A percentile compares a stretch with the other conserved stretches of the same genome.
phyloP scores from a whole-genome alignment of 2,888 invertebrate genomes.

The Nomada goodeniana region DNA sequence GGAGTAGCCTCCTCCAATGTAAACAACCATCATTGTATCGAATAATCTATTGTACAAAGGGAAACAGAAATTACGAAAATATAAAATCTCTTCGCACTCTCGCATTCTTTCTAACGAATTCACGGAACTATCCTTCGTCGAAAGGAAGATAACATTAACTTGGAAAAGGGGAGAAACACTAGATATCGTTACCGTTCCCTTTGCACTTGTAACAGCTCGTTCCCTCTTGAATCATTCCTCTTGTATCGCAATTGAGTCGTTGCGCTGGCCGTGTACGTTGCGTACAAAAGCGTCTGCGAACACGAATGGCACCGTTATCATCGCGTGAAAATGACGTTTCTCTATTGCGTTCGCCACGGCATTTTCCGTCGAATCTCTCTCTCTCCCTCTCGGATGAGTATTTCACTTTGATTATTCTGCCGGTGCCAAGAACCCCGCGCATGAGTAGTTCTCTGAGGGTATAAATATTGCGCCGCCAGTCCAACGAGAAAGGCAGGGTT shows the following conservation, averaged over 20 bases:
- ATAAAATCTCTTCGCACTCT: no score
- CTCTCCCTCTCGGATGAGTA: constrained; percentile 32
- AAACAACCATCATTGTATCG: no score
- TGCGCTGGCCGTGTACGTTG: neutral
- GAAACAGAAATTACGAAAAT: no score
- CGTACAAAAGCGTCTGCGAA: neutral
- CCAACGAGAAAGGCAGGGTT: constrained; percentile 26
- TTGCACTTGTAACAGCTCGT: neutral
- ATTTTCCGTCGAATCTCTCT: constrained; percentile 17
- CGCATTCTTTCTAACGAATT: no score
- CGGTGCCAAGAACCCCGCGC: constrained; percentile 40
- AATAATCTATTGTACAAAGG: no score
- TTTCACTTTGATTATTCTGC: constrained; percentile 56
- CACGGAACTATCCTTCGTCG: neutral
- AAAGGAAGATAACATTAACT: neutral
- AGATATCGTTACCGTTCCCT: neutral
- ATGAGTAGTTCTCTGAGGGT: constrained; percentile 30
- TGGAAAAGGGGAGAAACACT: neutral
- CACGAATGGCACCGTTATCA: constrained; percentile 23
- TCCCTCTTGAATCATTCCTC: neutral
- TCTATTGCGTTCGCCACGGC: neutral
- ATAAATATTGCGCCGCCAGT: constrained; percentile 50
- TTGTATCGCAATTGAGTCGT: constrained; percentile 14
- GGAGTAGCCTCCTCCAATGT: no score
- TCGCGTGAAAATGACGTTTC: constrained; percentile 29